Evolutionary conservation across 2,113 vertebrate genomes (phyloP).

Genomic region (Macroglossus sobrinus): DNA sequence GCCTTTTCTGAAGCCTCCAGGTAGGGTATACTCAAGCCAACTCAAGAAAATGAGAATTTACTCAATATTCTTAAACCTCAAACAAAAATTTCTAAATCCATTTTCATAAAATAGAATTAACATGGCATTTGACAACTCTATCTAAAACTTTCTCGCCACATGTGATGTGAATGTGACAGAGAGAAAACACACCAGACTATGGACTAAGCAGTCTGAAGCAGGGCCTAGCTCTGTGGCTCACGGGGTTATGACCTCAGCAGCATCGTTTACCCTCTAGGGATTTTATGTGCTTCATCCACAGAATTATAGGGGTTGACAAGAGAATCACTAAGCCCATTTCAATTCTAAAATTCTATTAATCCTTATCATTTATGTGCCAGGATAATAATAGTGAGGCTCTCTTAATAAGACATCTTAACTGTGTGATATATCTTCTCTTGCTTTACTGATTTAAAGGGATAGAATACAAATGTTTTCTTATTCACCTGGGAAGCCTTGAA

Average conservation of each 20-base stretch:
- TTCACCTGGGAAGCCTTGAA: background rate
- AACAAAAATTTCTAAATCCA: background rate
- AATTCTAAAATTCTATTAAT: background rate
- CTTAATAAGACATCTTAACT: background rate
- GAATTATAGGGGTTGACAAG: background rate
- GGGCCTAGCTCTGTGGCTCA: background rate
- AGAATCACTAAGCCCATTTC: background rate
- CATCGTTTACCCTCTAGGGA: background rate
- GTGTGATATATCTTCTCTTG: background rate
- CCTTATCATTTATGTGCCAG: background rate
- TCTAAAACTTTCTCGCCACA: background rate
- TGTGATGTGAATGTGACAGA: background rate
- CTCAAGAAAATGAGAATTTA: background rate
- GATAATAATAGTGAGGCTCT: background rate
- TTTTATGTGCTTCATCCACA: background rate
- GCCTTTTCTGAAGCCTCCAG: conserved; percentile 17
- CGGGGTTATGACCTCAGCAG: background rate
- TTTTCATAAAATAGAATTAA: conserved; percentile 11
- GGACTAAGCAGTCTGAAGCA: background rate
- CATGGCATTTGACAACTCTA: background rate
- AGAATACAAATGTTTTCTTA: conserved; percentile 18
- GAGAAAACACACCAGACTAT: background rate
- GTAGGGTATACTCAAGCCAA: background rate
- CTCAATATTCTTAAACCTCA: background rate
- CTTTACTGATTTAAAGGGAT: background rate